Conservation (phyloP, 2,113 vertebrate genomes). For the Todiramphus chloris region DNA sequence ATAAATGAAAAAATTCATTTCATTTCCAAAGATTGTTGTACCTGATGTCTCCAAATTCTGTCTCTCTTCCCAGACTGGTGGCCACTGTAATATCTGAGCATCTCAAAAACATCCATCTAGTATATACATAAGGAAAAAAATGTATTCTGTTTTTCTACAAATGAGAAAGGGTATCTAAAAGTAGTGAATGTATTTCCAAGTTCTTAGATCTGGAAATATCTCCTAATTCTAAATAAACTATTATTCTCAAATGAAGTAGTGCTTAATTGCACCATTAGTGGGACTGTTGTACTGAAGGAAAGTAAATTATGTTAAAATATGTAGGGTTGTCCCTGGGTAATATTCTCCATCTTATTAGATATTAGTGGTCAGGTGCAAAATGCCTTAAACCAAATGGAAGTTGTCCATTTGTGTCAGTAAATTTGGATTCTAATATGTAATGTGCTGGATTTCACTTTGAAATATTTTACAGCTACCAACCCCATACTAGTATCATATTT, state of each 20-base stretch:
- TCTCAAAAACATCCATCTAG: background rate
- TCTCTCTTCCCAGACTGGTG: background rate
- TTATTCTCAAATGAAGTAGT: background rate
- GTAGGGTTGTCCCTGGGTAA: background rate
- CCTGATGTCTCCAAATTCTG: background rate
- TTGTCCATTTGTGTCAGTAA: background rate
- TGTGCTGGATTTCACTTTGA: background rate
- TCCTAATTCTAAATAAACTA: background rate
- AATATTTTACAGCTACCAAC: background rate
- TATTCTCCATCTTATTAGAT: background rate
- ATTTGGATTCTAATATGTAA: background rate
- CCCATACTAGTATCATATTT: background rate
- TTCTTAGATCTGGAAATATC: background rate
- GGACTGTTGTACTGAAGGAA: background rate
- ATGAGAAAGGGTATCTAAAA: background rate
- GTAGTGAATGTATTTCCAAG: background rate
- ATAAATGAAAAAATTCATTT: background rate
- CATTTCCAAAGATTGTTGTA: background rate
- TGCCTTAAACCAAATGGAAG: background rate
- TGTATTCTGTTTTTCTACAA: background rate
- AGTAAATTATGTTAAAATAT: background rate
- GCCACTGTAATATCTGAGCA: background rate
- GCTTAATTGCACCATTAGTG: background rate
- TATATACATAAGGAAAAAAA: background rate
- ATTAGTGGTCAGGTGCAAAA: background rate